Base-by-base conservation (phyloP, 1,140 invertebrate genomes). In the Oedothorax gibbosus region DNA sequence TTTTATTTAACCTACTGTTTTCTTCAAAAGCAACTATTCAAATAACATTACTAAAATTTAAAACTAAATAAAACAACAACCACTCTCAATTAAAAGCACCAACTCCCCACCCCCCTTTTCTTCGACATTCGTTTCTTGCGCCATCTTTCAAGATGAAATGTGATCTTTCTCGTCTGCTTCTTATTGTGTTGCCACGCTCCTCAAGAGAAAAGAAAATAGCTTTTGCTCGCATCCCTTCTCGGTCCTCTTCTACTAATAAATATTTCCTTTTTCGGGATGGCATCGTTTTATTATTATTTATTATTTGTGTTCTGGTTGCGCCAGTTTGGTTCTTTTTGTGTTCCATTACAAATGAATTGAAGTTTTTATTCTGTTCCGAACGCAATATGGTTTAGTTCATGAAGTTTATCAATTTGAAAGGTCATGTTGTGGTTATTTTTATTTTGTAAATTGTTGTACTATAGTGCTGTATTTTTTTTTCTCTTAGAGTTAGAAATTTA, bases 121-220 rank as follows among this genome's bases (percentile, higher is more conserved):
- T 71, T 60, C 18, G 49, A 20, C 49, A 7, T 86, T 62, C 65
- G 54, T 57, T 71, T 57, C 54, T 81, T 76, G 66, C 79, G 66
- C 66, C 79, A 81, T 81, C 66, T 81, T 71, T 81, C 79, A 81
- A 35, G 80, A 82, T 82, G 80, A 82, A 82, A 82, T 82, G 80
- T 73, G 80, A 76, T 85, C 71, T 84, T 65, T 87, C 69, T 64
- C 73, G 18, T 65, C 86, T 53, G 54, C 80, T 68, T 35, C 86
- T 83, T 84, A 51, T 75, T 78, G 57, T 69, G 57, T 75, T 71
- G 76, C 66, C 54, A 75, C 72, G 21, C 72, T 60, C 14, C 72
- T 69, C 12, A 15, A 71, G 73, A 54, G 53, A 62, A 85, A 50
- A 72, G 65, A 86, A 66, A 69, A 80, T 60, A 75, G 65, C 65